phyloP scores from a whole-genome alignment of 2,113 vertebrate species.

The Poeciliopsis retropinna region DNA sequence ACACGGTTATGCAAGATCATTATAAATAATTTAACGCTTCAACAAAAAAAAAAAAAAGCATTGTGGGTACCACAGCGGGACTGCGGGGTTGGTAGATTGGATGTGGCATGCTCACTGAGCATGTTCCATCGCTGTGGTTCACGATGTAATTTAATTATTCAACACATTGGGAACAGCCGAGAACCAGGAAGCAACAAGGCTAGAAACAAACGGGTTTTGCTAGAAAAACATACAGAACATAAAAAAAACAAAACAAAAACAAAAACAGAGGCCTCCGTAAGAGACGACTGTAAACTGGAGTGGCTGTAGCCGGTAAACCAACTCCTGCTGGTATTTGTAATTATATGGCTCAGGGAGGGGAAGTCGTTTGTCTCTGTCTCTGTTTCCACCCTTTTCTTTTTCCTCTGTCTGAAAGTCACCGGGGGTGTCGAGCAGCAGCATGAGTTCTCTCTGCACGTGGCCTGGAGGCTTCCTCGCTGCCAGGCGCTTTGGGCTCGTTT shows the following conservation, averaged over 20 bases:
- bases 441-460: slow-evolving; percentile 42
- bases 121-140: slow-evolving; percentile 32
- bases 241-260: too few species aligned
- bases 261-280: background rate
- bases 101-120: slow-evolving; percentile 31
- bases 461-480: slow-evolving; percentile 33
- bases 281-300: background rate
- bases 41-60: too few species aligned
- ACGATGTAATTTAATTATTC: slow-evolving; percentile 50
- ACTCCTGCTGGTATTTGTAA: background rate
- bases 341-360: background rate
- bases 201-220: slow-evolving; percentile 28
- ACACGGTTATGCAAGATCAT: slow-evolving; percentile 63
- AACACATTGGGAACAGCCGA: slow-evolving; percentile 30
- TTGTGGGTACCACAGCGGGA: slow-evolving; percentile 8
- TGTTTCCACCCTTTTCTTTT: slow-evolving; percentile 21
- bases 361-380: slow-evolving; percentile 17
- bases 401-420: slow-evolving; percentile 18
- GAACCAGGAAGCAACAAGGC: slow-evolving; percentile 4
- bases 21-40: slow-evolving; percentile 60
- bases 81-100: slow-evolving; percentile 4
- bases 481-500: too few species aligned
- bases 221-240: background rate
- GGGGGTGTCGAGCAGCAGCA: slow-evolving; percentile 48
- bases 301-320: background rate